Evolutionary conservation across 2,113 vertebrate genomes (phyloP), one percentile per base, ranked within the genome.

Genomic region (Alexandromys fortis): DNA sequence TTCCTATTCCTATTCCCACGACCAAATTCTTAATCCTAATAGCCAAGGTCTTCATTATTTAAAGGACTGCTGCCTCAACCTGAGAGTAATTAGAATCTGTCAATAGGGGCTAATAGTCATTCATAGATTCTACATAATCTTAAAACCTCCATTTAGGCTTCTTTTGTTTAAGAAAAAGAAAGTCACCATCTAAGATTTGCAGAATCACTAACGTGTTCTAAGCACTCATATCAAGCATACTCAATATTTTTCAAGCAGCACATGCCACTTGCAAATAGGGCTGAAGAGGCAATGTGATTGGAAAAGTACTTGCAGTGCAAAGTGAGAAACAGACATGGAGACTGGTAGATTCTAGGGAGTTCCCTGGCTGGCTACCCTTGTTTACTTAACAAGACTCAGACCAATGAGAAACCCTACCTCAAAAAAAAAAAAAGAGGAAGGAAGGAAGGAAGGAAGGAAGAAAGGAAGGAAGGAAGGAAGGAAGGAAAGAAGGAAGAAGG

Each of bases 321-420:
- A 9, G 4, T 45, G 61, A 33, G 16, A 65, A 33, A 33, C 7
- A 21, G 38, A 21, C 26, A 19, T 13, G 61, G 26, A 86, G 42
- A 33, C 42, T 47, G 42, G 30, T 35, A 22, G 28, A 47, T 86
- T 68, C 4, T 9, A 12, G 12, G 63, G 17, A 22, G 26, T 45
- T 11, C 9, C n/a, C n/a, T 17, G 13, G 17, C 7, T 0, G 0
- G n/a, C 26, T 38, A 42, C 2, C 6, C 8, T 86, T 10, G 4
- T 5, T 47, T 47, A 7, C 61, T 49, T 49, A 61, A 19, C 42
- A 67, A 86, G 17, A 67, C 28, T 67, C 83, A 22, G 17, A 55
- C 24, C n/a, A 65, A 9, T 65, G 17, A 85, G 38, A 85, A n/a
- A 63, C n/a, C 55, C n/a, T 58, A 58, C 19, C 55, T 58, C 19